These are phyloP conservation scores for Thelaira solivaga DNA, from an alignment of 2,888 invertebrate species.

Conservation along the genomic window DNA sequence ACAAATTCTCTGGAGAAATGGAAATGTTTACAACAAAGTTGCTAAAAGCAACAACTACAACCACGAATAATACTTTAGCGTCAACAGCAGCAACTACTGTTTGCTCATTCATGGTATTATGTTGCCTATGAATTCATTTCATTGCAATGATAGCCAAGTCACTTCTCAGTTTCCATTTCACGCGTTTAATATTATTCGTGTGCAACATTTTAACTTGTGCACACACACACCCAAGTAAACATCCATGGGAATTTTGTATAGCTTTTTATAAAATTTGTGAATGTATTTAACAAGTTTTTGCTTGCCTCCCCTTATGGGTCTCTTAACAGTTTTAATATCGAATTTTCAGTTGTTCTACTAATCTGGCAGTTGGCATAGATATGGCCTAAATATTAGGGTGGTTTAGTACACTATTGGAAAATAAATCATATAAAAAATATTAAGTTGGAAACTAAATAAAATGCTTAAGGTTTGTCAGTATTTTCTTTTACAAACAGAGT, in stretches of 20 bases:
- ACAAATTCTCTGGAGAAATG: neutral
- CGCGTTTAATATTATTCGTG: neutral
- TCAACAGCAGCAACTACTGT: neutral
- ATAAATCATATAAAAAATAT: no score
- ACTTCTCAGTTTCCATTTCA: neutral
- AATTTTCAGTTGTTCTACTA: neutral
- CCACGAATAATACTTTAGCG: neutral
- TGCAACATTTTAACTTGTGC: neutral
- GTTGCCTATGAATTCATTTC: neutral
- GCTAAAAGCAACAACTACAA: slow-evolving; percentile 10
- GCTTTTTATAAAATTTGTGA: slow-evolving; percentile 35
- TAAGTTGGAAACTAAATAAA: no score
- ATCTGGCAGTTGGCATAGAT: neutral
- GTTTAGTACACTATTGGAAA: neutral
- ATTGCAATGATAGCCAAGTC: neutral
- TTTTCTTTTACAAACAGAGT: no score
- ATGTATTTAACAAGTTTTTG: neutral
- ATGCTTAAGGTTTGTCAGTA: no score
- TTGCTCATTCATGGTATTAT: neutral
- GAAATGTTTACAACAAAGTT: neutral
- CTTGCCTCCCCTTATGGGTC: neutral
- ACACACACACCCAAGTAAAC: neutral
- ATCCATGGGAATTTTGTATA: slow-evolving; percentile 21
- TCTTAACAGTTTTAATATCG: neutral
- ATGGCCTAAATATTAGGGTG: neutral